Evolutionary conservation across 2,888 invertebrate genomes (phyloP), one percentile per base, ranked within the genome.

Genomic region (Rotaria magnacalcarata): DNA sequence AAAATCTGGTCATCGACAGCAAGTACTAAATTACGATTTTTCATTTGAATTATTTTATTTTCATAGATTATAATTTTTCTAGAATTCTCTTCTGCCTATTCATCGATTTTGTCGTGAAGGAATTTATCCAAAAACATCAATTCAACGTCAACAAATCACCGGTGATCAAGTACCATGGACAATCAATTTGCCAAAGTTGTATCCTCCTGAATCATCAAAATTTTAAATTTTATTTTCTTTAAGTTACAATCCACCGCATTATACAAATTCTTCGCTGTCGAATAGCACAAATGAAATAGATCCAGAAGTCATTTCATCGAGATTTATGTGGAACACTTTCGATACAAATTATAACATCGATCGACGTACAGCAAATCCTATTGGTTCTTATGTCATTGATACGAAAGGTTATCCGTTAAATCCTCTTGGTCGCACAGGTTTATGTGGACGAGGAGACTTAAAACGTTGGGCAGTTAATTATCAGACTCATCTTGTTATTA

Each of bases 381-480:
- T 14, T 47, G 80, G 80, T 47, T 10, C 10, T 47, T 80, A 80
- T 80, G 0, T 0, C 47, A 80, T 80, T n/a, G 80, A 80, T 80
- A n/a, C 14, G 1, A 24, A 47, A 21, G 80, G 80, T 80, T 80
- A 80, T 80, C 80, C 80, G 8, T 47, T 80, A 11, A 80, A 80
- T 80, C 80, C 80, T n/a, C 47, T 80, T n/a, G 80, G 80, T 80
- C 80, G 80, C 24, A 80, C 80, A 47, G 80, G 80, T 80, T 14
- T 80, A 47, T 16, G 47, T 80, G 80, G 80, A 24, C 80, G 80
- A 47, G 80, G 80, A 10, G 11, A 41, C 5, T 47, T 80, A 8
- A 21, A 21, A 47, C 47, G 47, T 8, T 80, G 80, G 80, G 80
- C 47, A 14, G 80, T 80, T n/a, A 80, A 80, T 80, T 80, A 80